Percentiles rank a stretch among this genome's conserved stretches.
Conservation (phyloP, 1,140 invertebrate species). For the Heliothis subflexa region DNA sequence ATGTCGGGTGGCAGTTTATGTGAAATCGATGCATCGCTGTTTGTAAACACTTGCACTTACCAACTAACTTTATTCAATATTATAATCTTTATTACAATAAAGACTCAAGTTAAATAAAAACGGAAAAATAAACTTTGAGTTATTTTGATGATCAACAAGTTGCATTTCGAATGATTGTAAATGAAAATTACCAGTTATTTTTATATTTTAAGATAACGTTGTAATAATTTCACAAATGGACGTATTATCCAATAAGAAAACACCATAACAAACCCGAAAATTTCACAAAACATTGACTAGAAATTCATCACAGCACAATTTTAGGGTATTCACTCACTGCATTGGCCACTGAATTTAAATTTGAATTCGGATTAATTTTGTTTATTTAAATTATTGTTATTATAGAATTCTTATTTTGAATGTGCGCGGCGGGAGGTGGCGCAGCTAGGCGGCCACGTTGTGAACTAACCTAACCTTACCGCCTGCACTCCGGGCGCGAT, state of each 20-base stretch:
- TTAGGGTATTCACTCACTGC: slow-evolving; percentile 15
- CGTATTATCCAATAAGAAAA: not conserved
- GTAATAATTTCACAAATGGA: not conserved
- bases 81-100: slow-evolving; percentile 17
- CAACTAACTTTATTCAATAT: slow-evolving; percentile 44
- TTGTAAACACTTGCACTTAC: slow-evolving; percentile 80
- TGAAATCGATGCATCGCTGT: slow-evolving; percentile 84
- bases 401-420: slow-evolving; percentile 32
- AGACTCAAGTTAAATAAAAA: not conserved
- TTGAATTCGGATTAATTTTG: not conserved
- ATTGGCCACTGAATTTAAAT: not conserved
- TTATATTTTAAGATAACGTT: too few relatives aligned
- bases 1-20: slow-evolving; percentile 73
- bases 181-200: not conserved
- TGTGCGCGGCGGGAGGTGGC: slow-evolving; percentile 65
- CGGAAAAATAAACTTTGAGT: not conserved
- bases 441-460: slow-evolving; percentile 76
- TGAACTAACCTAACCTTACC: slow-evolving; percentile 80
- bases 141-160: slow-evolving; percentile 50
- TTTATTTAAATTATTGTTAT: slow-evolving; percentile 15
- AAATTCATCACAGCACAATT: not conserved
- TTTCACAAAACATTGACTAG: not conserved
- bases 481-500: slow-evolving; percentile 67
- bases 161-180: slow-evolving; percentile 31
- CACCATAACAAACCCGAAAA: not conserved